These are phyloP conservation scores for Anhinga rufa DNA, from an alignment of 2,113 vertebrate species.

Conservation along the genomic window DNA sequence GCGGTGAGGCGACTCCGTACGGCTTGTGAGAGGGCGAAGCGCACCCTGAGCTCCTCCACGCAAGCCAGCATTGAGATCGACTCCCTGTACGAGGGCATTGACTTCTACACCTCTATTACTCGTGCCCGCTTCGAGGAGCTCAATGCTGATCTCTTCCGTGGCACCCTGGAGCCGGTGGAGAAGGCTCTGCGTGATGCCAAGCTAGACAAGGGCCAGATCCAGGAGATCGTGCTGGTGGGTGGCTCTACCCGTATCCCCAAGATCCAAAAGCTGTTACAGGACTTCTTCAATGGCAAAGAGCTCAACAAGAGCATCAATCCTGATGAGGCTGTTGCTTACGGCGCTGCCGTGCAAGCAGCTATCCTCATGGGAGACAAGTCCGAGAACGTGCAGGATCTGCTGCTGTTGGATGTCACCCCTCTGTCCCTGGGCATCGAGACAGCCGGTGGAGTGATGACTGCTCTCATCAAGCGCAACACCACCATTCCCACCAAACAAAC, in stretches of 20 bases:
- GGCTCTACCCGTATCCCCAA: conserved; percentile 84
- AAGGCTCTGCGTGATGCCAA: conserved; percentile 82
- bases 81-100: conserved; percentile 91
- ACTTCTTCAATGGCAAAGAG: conserved; percentile 83
- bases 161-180: conserved; percentile 81
- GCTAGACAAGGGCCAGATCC: conserved; percentile 80
- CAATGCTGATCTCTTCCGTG: conserved; percentile 82
- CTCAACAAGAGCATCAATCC: conserved; percentile 86
- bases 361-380: conserved; percentile 84
- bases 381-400: conserved; percentile 80
- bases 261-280: conserved; percentile 82
- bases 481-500: conserved; percentile 85
- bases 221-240: conserved; percentile 80
- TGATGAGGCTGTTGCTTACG: conserved; percentile 80
- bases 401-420: conserved; percentile 80
- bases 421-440: conserved; percentile 82
- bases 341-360: conserved; percentile 79
- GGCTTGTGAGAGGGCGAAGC: conserved; percentile 79
- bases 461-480: conserved; percentile 82
- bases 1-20: conserved; percentile 79
- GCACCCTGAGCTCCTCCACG: conserved; percentile 80
- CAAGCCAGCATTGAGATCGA: conserved; percentile 86
- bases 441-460: conserved; percentile 80
- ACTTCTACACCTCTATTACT: conserved; percentile 97
- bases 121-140: conserved; percentile 96